Base-by-base conservation (phyloP, 2,888 invertebrate genomes). In the Adelognathus sp. region DNA sequence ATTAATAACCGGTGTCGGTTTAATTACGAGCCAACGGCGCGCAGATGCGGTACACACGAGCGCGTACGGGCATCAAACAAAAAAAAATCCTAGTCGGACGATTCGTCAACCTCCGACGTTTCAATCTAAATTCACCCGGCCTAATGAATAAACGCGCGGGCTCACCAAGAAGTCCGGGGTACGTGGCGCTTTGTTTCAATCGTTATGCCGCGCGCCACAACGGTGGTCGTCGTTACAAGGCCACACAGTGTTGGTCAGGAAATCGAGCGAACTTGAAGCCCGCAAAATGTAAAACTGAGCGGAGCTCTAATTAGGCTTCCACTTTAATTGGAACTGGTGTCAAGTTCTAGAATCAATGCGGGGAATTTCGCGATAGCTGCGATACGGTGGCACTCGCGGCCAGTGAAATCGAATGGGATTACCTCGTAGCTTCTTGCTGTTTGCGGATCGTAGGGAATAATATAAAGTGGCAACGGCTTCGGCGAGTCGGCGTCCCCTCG, bases 71-170 rank as follows among this genome's bases (percentile, higher is more conserved):
- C 79, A 67, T 79, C 71, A 75, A 79, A n/a, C n/a, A n/a, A n/a
- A n/a, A n/a, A n/a, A n/a, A n/a, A n/a, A 79, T 75, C 67, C 56
- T 61, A 61, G 71, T 52, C 54, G 33, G 82, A 84, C 86, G 84
- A 88, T 88, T 88, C 88, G 88, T 88, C 86, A 88, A 85, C 87
- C 86, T 86, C 85, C 84, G 86, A 88, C 86, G 83, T 86, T 87
- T 87, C 86, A 88, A 88, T 88, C 88, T 86, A 88, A 88, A 86
- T 83, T 76, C 76, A 80, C 77, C 81, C 82, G 71, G 54, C 81
- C 79, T 84, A 85, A 84, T 82, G 84, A 83, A 87, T 84, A 82
- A 82, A 83, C 81, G 80, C 52, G 70, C 56, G 56, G 50, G 44
- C 16, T 50, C 56, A n/a, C 63, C 66, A 69, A 79, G 76, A 14